These are phyloP conservation scores for Carcinoscorpius rotundicauda DNA, from an alignment of 1,140 invertebrate species.

Conservation along the genomic window DNA sequence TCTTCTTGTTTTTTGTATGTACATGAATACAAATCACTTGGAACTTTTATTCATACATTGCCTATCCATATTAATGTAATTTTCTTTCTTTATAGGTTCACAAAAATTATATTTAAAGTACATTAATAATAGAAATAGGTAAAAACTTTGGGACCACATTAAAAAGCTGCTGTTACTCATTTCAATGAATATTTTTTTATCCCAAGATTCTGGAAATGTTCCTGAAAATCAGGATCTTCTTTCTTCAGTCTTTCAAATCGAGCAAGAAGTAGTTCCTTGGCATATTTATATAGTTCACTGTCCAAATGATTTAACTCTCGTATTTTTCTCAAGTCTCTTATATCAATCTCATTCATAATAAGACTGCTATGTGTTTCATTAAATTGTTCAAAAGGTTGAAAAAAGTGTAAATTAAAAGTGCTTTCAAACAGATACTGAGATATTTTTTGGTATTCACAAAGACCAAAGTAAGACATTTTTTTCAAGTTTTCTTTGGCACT, in stretches of 20 bases:
- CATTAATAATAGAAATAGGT: too few relatives aligned
- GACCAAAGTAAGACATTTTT: constrained; percentile 91
- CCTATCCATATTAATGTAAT: too few relatives aligned
- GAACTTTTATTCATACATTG: too few relatives aligned
- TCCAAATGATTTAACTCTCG: constrained; percentile 75
- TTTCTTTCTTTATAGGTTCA: too few relatives aligned
- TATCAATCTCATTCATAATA: constrained; percentile 55
- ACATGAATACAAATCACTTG: too few relatives aligned
- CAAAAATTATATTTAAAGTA: too few relatives aligned
- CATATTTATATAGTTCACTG: constrained; percentile 85
- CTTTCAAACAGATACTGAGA: constrained; percentile 95
- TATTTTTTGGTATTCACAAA: constrained; percentile 88
- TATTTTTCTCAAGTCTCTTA: constrained; percentile 59
- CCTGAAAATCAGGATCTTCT: background rate
- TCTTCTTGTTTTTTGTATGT: too few relatives aligned
- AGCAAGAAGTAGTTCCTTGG: constrained; percentile 72
- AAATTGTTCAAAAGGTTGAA: constrained; percentile 74
- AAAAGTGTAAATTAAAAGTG: constrained; percentile 87
- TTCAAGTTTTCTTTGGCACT: constrained; percentile 91
- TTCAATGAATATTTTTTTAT: background rate
- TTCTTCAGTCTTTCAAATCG: constrained; percentile 43
- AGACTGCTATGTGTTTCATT: constrained; percentile 72
- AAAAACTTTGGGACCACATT: too few relatives aligned
- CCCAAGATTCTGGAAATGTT: background rate
- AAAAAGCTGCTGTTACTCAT: too few relatives aligned